Evolutionary conservation across 2,797 vertebrate species (phyloP).

Genomic region (Peromyscus eremicus): DNA sequence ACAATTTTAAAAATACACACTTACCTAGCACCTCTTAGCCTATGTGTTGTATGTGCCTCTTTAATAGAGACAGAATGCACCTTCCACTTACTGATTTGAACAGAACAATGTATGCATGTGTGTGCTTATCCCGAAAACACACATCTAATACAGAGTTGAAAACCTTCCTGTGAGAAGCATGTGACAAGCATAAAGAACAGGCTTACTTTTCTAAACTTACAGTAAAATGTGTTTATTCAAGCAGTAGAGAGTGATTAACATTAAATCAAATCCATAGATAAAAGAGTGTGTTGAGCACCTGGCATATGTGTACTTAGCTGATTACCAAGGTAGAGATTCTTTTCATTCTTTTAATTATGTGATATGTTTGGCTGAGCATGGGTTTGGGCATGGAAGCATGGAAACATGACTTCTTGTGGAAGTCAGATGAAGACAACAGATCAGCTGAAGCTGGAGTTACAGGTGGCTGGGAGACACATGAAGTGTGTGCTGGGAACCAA

Average conservation of each 20-base stretch:
- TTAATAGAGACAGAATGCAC: neutral
- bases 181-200: neutral
- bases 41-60: neutral
- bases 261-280: neutral
- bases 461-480: no score
- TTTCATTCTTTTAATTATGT: neutral
- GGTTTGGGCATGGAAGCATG: neutral
- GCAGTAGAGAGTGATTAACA: neutral
- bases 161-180: neutral
- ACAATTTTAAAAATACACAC: constrained; percentile 10
- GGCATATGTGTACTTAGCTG: neutral
- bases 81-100: neutral
- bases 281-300: neutral
- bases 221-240: neutral
- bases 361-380: neutral
- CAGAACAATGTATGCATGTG: neutral
- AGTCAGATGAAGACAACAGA: neutral
- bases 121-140: neutral
- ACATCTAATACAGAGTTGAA: neutral
- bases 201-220: neutral
- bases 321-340: neutral
- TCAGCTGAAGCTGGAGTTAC: no score
- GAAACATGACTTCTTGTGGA: no score
- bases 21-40: neutral
- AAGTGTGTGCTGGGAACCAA: neutral